These are phyloP conservation scores for Alviniconcha marisindica DNA, from an alignment of 1,140 invertebrate species.

Conservation along the genomic window DNA sequence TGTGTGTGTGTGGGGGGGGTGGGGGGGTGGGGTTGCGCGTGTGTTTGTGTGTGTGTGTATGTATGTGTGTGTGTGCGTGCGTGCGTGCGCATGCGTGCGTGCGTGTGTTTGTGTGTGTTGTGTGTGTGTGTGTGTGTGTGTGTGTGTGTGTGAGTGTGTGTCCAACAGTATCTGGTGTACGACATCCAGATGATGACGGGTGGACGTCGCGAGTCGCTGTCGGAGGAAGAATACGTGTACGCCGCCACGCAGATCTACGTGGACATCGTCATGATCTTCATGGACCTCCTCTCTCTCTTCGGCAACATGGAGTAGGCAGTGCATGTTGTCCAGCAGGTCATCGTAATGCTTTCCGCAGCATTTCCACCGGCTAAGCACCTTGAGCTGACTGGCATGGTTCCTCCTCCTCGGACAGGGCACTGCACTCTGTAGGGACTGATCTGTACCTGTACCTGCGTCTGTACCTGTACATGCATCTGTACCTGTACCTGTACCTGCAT, in stretches of 20 bases:
- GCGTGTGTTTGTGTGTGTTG: neutral
- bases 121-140: neutral
- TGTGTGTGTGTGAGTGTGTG: neutral
- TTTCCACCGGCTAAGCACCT: no score
- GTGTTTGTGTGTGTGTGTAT: neutral
- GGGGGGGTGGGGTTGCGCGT: neutral
- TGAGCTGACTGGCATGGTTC: no score
- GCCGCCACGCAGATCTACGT: neutral
- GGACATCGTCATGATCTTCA: slow-evolving; percentile 1
- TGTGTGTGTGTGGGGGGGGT: neutral
- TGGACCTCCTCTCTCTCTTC: neutral
- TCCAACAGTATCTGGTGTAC: neutral
- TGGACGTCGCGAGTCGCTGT: neutral
- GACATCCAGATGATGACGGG: slow-evolving; percentile 2
- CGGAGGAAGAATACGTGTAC: neutral
- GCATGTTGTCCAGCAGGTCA: no score
- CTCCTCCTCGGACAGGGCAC: no score
- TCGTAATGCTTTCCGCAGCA: no score
- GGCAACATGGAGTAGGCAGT: neutral
- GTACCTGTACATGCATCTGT: no score
- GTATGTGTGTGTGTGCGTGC: slow-evolving; percentile 3
- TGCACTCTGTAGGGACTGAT: no score
- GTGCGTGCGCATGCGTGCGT: neutral
- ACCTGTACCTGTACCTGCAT: no score
- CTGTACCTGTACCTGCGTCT: no score